Base-by-base conservation (phyloP, 2,797 vertebrate genomes). In the Rhabdomys pumilio region DNA sequence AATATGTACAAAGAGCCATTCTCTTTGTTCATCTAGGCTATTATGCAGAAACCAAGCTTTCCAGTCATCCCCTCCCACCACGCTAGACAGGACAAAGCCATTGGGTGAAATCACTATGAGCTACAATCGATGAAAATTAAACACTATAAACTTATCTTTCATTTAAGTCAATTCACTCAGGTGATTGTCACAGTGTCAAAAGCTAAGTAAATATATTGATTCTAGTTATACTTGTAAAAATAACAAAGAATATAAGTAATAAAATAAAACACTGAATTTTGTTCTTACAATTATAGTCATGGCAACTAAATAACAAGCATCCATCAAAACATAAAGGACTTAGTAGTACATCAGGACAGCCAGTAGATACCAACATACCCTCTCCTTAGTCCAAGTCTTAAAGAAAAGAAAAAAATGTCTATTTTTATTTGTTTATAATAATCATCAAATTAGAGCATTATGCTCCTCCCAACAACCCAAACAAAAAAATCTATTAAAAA, bases 361-460 rank as follows among this genome's bases (percentile, higher is more conserved):
- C 3, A 14, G 59, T 85, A n/a, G 2, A 29, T 12, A 8, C 34
- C 65, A 3, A 69, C 1, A 12, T 1, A 73, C 0, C 0, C 24
- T 2, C 34, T 67, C 7, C n/a, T 67, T 89, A 55, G 9, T 69
- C 17, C 63, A 87, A 38, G 6, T 87, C 29, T 11, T 91, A 76
- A 65, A 26, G n/a, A 77, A 3, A 24, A 95, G n/a, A 24, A 11
- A 24, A 29, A 65, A 80, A 31, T 14, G 7, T 89, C 17, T 12
- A 20, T 61, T 75, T 76, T 50, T 77, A 77, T 77, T 50, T 50
- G 47, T 77, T 50, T 76, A 19, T 38, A 77, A 50, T 50, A 77
- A 77, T 29, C 26, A 31, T 17, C 14, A 76, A 6, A 47, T 76
- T 47, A 8, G 44, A 76, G 29, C 24, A 31, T 77, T 77, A 31